Percentiles rank a stretch among this genome's conserved stretches.
These are phyloP conservation scores for Phalacrocorax carbo DNA, from an alignment of 2,113 vertebrate genomes.

Conservation along the genomic window DNA sequence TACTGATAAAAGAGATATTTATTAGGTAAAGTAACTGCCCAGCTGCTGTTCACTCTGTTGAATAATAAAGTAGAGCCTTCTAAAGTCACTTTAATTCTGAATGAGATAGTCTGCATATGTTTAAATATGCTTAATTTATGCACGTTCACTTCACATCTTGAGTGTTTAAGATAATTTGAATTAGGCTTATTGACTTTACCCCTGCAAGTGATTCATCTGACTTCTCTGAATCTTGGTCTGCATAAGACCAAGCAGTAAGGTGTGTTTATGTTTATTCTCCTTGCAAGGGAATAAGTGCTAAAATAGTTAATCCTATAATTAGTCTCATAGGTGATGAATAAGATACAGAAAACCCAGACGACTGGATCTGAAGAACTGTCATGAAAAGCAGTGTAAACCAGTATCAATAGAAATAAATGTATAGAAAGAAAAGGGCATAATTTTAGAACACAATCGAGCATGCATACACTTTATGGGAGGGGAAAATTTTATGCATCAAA, in stretches of 20 bases:
- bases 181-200: not conserved
- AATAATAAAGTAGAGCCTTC: not conserved
- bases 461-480: not conserved
- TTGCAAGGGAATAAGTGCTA: not conserved
- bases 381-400: not conserved
- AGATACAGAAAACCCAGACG: not conserved
- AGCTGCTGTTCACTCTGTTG: not conserved
- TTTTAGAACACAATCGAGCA: not conserved
- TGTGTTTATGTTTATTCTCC: not conserved
- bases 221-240: not conserved
- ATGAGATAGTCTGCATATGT: not conserved
- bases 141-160: not conserved
- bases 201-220: not conserved
- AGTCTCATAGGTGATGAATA: not conserved
- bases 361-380: not conserved
- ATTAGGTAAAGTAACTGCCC: not conserved
- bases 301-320: not conserved
- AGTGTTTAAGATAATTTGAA: not conserved
- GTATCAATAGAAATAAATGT: not conserved
- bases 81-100: not conserved
- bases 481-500: not conserved
- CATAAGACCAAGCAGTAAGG: not conserved
- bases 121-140: not conserved
- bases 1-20: not conserved
- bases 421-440: not conserved